Percentiles rank a stretch among this genome's conserved stretches.
These are phyloP conservation scores for Glaucopsyche alexis DNA, from an alignment of 2,888 invertebrate species.

Conservation along the genomic window DNA sequence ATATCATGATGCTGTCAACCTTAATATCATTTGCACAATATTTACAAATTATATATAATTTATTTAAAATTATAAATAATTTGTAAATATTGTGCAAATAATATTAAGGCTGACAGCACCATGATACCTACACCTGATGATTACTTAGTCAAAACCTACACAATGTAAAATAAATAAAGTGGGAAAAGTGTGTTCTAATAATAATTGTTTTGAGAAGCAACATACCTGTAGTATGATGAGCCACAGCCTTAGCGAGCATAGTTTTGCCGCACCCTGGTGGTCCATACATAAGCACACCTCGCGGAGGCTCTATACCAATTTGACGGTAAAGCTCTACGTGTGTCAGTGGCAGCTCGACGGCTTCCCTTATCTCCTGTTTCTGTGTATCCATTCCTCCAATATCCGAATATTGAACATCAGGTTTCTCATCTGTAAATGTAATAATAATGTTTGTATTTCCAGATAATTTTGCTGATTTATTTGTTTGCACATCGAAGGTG, in stretches of 20 bases:
- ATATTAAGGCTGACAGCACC: too few species aligned
- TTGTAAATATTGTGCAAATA: too few species aligned
- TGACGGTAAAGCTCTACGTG: slow-evolving; percentile 99
- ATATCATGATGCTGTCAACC: too few species aligned
- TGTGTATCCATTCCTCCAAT: slow-evolving; percentile 99
- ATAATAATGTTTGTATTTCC: background rate
- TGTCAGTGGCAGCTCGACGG: slow-evolving; percentile 98
- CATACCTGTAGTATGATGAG: slow-evolving; percentile 96
- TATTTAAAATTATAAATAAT: too few species aligned
- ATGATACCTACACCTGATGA: too few species aligned
- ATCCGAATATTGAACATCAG: slow-evolving; percentile 97
- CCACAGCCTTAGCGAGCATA: slow-evolving; percentile 99
- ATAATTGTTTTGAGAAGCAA: background rate
- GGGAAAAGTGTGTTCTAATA: too few species aligned
- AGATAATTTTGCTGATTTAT: background rate
- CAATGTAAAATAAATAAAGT: too few species aligned
- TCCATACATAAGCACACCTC: slow-evolving; percentile 99
- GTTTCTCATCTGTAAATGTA: slow-evolving; percentile 90
- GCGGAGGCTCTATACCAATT: slow-evolving; percentile 98
- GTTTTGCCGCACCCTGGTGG: slow-evolving; percentile 99
- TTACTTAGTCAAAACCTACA: too few species aligned
- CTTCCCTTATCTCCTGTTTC: slow-evolving; percentile 99
- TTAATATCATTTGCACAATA: too few species aligned
- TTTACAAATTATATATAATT: too few species aligned
- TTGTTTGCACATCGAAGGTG: background rate